Base-by-base conservation (phyloP, 2,888 invertebrate genomes). In the Atethmia centrago region DNA sequence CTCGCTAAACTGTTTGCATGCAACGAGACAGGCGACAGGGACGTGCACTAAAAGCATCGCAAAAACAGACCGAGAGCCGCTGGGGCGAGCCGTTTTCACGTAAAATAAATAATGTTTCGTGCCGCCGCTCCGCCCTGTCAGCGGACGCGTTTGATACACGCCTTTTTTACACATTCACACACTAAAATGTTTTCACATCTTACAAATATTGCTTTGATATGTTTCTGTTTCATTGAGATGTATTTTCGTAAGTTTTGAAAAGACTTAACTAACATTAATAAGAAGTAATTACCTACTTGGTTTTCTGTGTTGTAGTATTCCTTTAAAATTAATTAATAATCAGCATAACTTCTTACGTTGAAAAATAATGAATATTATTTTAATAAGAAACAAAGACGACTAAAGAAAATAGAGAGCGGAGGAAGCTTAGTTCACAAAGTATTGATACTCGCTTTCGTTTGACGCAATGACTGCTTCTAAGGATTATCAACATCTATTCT, bases 61-160 rank as follows among this genome's bases (percentile, higher is more conserved):
- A 94, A 90, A 90, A 90, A 88, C 88, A 74, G 76, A 72, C 80
- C 81, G 68, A 85, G 76, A 86, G 81, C 86, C 87, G 81, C 79
- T 70, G 80, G 69, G 82, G 79, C 77, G 69, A 81, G 76, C 85
- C 77, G 86, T 88, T 89, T 91, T 89, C 92, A 91, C 93, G 95
- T 93, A 92, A 95, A 95, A 94, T 94, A 95, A 95, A 95, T 95
- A 95, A 94, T 92, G 94, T 91, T 91, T 89, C 93, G 93, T 93
- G 94, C 93, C 90, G 85, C 79, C 83, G n/a, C n/a, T n/a, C n/a
- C 80, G 78, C 82, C 84, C 90, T 92, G 93, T 94, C 93, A 90
- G 77, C 92, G 86, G 80, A 85, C 82, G 86, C 84, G 89, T 87
- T 85, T 88, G 86, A 90, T 90, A 89, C 89, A 87, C 79, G 83